Base-by-base conservation (phyloP, 2,113 vertebrate species). In the Lophura nycthemera region DNA sequence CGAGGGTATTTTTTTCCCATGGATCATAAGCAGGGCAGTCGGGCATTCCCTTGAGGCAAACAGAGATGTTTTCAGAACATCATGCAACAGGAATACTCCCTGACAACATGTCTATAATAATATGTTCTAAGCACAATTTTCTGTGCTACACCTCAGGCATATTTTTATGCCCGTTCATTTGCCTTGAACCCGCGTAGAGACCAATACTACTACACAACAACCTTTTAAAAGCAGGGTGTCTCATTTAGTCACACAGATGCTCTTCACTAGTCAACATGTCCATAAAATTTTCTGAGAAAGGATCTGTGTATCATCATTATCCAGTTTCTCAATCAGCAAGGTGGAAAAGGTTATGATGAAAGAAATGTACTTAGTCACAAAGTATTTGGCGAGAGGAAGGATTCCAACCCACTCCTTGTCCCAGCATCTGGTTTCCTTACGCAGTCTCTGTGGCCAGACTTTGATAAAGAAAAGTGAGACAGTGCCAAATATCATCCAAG, bases 41-140 rank as follows among this genome's bases (percentile, higher is more conserved):
- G 22, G 91, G 93, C 85, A 95, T 93, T 95, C 94, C 94, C 94
- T 80, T 21, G 91, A 96, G 93, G 91, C 85, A 91, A 87, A 77
- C 84, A 92, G 83, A 91, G 89, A 92, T 97, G 93, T 96, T 97
- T 96, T 94, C 94, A 94, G 89, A 95, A 95, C 92, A 95, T 89
- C 71, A 0, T 86, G 87, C 89, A 93, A 91, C 79, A 43, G 60
- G 95, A 96, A 96, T 95, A 93, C 85, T 91, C 89, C 82, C 91
- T 96, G 94, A 83, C 91, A 95, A 93, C 94, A 79, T 22, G 69
- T 83, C 89, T 89, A 65, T 93, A 89, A 92, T 86, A 96, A n/a
- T 88, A 86, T 43, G 75, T 86, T 95, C 88, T 89, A 86, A 95
- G 65, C 30, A 74, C 87, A 86, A 8, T 73, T 83, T 93, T 82